Conservation (phyloP, 2,797 vertebrate species). For the Lithobates pipiens region DNA sequence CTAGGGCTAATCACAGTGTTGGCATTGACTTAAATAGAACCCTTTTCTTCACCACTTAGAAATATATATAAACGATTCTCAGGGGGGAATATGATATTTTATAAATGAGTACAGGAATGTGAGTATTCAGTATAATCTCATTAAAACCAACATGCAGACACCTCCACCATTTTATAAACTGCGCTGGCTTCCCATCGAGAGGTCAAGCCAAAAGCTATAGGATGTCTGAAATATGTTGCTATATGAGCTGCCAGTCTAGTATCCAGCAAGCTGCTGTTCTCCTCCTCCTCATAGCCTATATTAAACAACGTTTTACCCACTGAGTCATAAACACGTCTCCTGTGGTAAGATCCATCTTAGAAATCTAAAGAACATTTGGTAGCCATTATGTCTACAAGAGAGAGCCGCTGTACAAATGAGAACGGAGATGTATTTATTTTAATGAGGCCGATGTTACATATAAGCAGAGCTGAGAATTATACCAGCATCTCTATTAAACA, state of each 20-base stretch:
- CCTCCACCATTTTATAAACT: background rate
- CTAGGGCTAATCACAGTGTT: background rate
- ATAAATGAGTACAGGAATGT: conserved; percentile 7
- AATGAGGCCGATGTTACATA: conserved; percentile 37
- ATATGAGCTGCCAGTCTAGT: conserved; percentile 21
- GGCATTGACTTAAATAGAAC: conserved; percentile 2
- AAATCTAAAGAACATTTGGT: conserved; percentile 19
- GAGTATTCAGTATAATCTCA: background rate
- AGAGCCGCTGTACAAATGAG: conserved; percentile 3
- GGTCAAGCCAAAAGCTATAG: background rate
- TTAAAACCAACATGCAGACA: background rate
- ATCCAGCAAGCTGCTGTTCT: background rate
- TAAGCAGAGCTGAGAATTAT: conserved; percentile 25
- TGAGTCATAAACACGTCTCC: conserved; percentile 23
- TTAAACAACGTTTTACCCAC: background rate
- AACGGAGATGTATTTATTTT: conserved; percentile 28
- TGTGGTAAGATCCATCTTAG: background rate
- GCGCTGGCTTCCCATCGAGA: background rate
- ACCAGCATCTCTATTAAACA: conserved; percentile 25
- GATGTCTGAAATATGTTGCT: background rate
- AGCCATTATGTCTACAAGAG: conserved; percentile 45
- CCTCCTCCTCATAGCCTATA: background rate
- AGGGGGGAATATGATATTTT: conserved; percentile 8
- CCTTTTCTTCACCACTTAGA: conserved; percentile 10
- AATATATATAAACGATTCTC: conserved; percentile 24